Evolutionary conservation across 2,113 vertebrate species (phyloP).

Genomic region (Passer montanus): DNA sequence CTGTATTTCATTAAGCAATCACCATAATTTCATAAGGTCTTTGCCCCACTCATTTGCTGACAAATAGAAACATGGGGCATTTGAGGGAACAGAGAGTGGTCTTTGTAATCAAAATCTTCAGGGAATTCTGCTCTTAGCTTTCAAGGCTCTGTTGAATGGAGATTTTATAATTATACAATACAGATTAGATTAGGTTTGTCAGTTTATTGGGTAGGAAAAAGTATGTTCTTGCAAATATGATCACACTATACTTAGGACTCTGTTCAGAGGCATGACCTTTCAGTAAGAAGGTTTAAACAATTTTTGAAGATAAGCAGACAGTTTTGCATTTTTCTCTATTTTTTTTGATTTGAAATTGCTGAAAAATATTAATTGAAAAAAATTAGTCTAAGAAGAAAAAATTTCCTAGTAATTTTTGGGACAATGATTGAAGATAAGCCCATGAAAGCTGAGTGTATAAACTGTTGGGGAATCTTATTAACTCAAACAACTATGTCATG

Average conservation of each 20-base stretch:
- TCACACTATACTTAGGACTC: not conserved
- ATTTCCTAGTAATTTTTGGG: not conserved
- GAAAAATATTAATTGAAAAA: not conserved
- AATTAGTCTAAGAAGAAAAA: not conserved
- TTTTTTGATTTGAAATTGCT: not conserved
- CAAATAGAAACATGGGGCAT: not conserved
- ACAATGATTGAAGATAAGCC: not conserved
- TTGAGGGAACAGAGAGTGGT: not conserved
- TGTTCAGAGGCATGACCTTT: not conserved
- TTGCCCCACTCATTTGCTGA: not conserved
- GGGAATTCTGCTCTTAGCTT: not conserved
- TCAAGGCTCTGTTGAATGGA: not conserved
- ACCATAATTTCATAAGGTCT: not conserved
- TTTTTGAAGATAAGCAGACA: not conserved
- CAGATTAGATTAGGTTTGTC: not conserved
- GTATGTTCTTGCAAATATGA: not conserved
- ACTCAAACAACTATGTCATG: not conserved
- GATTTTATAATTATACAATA: not conserved
- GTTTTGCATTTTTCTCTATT: not conserved
- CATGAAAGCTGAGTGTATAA: not conserved
- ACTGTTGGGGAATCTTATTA: not conserved
- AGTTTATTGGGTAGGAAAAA: not conserved
- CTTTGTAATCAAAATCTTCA: not conserved
- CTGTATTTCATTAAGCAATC: slow-evolving; percentile 15
- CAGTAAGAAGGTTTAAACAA: not conserved